phyloP scores from a whole-genome alignment of 2,888 invertebrate genomes.

The Gymnosoma rotundatum region DNA sequence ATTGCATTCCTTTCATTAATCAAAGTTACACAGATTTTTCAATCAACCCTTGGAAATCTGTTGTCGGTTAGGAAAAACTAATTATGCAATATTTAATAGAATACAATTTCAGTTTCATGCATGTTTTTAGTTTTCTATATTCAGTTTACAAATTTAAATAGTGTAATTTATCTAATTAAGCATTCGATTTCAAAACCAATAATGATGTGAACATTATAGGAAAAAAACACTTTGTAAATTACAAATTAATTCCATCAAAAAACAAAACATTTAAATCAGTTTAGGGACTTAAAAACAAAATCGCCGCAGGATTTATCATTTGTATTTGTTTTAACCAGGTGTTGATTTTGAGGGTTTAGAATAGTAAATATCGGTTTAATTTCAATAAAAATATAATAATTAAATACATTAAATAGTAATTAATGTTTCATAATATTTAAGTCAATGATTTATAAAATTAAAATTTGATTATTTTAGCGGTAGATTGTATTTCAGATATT shows the following conservation, averaged over 20 bases:
- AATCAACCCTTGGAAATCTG: slow-evolving; percentile 32
- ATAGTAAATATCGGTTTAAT: slow-evolving; percentile 37
- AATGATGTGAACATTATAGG: slow-evolving; percentile 12
- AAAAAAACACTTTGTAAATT: not conserved
- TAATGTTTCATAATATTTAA: not conserved
- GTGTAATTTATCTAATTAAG: slow-evolving; percentile 60
- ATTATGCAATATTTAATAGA: not conserved
- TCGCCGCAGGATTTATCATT: slow-evolving; percentile 13
- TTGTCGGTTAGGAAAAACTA: slow-evolving; percentile 7
- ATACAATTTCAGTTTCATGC: slow-evolving; percentile 1
- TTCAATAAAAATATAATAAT: slow-evolving; percentile 4
- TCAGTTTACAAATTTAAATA: not conserved
- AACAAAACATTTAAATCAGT: slow-evolving; percentile 38
- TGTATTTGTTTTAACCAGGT: slow-evolving; percentile 45
- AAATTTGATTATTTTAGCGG: not conserved
- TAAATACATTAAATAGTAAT: too few species aligned
- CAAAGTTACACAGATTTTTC: slow-evolving; percentile 27
- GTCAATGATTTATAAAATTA: slow-evolving; percentile 15
- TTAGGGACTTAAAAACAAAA: slow-evolving; percentile 35
- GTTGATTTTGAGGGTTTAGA: slow-evolving; percentile 42
- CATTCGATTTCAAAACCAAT: slow-evolving; percentile 62
- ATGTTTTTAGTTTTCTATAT: slow-evolving; percentile 3
- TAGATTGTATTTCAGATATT: not conserved
- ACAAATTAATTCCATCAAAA: slow-evolving; percentile 57
- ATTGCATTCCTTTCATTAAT: not conserved